These are phyloP conservation scores for Drosophila equinoxialis DNA, from an alignment of 1,140 invertebrate species.

Conservation along the genomic window DNA sequence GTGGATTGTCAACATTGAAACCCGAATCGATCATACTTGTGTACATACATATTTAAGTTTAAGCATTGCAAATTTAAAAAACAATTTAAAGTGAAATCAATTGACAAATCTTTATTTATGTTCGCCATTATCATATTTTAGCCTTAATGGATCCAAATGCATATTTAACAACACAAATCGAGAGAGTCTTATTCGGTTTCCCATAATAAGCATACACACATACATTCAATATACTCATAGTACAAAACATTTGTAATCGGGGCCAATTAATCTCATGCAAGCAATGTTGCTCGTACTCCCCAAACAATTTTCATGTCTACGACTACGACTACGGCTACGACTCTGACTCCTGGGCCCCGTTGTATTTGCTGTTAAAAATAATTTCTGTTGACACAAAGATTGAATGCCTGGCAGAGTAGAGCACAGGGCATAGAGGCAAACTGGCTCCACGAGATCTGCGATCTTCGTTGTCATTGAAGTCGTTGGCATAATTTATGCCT, in stretches of 20 bases:
- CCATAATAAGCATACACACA: conserved; percentile 20
- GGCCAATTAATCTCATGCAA: conserved; percentile 67
- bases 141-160: conserved; percentile 74
- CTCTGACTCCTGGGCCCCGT: conserved; percentile 20
- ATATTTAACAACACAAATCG: conserved; percentile 67
- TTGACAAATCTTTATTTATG: conserved; percentile 46
- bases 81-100: conserved; percentile 17
- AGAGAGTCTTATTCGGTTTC: conserved; percentile 7
- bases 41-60: conserved; percentile 3
- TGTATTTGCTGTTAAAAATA: conserved; percentile 76
- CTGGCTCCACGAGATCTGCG: conserved; percentile 47
- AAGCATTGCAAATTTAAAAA: conserved; percentile 28
- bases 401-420: conserved; percentile 57
- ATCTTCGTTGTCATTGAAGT: conserved; percentile 28
- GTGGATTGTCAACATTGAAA: conserved; percentile 16
- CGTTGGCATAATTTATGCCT: conserved; percentile 75
- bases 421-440: conserved; percentile 11
- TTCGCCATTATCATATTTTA: conserved; percentile 69
- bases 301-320: conserved; percentile 26
- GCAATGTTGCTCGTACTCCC: conserved; percentile 31
- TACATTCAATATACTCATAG: conserved; percentile 46
- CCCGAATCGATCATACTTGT: not conserved
- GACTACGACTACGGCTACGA: conserved; percentile 7
- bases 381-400: conserved; percentile 81
- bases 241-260: conserved; percentile 78